Base-by-base conservation (phyloP, 1,140 invertebrate genomes). In the Mizuhopecten yessoensis region DNA sequence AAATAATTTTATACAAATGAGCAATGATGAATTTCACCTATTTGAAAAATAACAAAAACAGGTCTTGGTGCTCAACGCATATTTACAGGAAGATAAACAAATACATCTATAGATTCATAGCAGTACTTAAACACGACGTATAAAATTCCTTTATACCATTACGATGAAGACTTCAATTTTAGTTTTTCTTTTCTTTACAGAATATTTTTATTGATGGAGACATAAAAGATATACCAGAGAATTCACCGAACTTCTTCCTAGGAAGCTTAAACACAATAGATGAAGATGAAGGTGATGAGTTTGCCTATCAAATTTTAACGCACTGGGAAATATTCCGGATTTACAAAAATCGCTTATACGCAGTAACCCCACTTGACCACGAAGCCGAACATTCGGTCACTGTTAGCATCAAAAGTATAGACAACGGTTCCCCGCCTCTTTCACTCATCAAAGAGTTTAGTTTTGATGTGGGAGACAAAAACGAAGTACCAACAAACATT, bases 401-500 rank as follows among this genome's bases (percentile, higher is more conserved):
- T 17, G 92, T 94, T n/a, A 91, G 45, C n/a, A 90, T 94, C 33
- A 90, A 87, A 45, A 92, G 91, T 29, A 90, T 49, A 34, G 94
- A 94, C 86, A 91, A 86, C 90, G 93, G 93, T 3, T 33, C 20
- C 17, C 93, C 93, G 0, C 34, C 88, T 0, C 20, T 75, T 33
- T 89, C 36, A 17, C 42, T 91, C 17, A 89, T 87, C n/a, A 92
- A 93, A 45, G 91, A 89, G 13, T 91, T 94, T 34, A 90, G 11
- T 15, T 90, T 94, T 49, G 88, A 33, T 9, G 94, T 94, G 20
- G 42, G 17, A 33, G 42, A 94, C 89, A 39, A 90, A 33, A 94
- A 94, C 87, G 94, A 94, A 87, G 89, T 86, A 34, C 94, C 94
- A 20, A 87, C 87, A 10, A 87, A 93, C 11, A 95, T 94, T 34